Evolutionary conservation across 2,797 vertebrate species (phyloP), one percentile per base, ranked within the genome.

Genomic region (Anguilla obscura): DNA sequence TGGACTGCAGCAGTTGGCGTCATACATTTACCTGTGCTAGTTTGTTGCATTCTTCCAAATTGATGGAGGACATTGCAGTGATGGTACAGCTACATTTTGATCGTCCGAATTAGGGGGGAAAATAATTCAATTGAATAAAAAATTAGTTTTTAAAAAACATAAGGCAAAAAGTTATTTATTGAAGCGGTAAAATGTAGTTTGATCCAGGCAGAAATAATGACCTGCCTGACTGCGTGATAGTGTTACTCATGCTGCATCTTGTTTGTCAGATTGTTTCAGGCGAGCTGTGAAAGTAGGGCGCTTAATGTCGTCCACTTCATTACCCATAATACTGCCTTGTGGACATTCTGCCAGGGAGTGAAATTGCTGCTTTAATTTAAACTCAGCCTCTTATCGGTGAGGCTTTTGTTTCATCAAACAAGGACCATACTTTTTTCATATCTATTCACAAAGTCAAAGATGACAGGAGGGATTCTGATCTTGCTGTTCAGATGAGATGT

Each of bases 281-380:
- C 9, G n/a, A 33, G 33, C 14, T 40, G 36, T 40, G 74, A 40
- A 76, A 76, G 36, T 40, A 33, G 0, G 2, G 12, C 18, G 12
- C 18, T 76, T 76, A 76, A 76, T 40, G 74, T 16, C 33, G 12
- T 40, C 36, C 36, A 36, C 33, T 33, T 76, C 74, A 71, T 76
- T 36, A 76, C 30, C 74, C 74, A 40, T 40, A 76, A 76, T 40
- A 14, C 74, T 36, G 36, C 74, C 33, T 71, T 12, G 63, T 66
- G 63, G 63, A 66, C n/a, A 74, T 33, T 74, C 30, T 76, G 33
- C 40, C 30, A 76, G 33, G 30, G 74, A 40, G 33, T 36, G 74
- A 76, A 40, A 36, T 76, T 14, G 14, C 69, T 71, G 69, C 69
- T 71, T 71, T n/a, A 71, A 71, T 71, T 71, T 71, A 30, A 71